Conservation (phyloP, 1,140 invertebrate genomes). For the Trichonephila clavata region DNA sequence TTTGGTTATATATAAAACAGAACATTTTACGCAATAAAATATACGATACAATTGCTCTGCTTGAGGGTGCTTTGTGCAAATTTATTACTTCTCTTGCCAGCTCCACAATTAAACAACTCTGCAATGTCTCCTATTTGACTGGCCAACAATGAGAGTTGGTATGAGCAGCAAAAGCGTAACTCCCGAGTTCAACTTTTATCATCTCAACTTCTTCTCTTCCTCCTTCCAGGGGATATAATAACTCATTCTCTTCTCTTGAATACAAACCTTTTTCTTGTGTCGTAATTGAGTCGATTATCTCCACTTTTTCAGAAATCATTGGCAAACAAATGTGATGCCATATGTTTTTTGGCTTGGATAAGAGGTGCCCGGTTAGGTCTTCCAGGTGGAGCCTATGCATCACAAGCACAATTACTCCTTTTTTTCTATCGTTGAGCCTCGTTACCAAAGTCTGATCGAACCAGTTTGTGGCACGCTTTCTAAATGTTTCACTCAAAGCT, state of each 20-base stretch:
- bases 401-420: conserved; percentile 25
- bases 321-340: conserved; percentile 34
- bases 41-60: too few relatives aligned
- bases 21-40: too few relatives aligned
- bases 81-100: too few relatives aligned
- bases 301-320: conserved; percentile 35
- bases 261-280: not conserved
- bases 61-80: too few relatives aligned
- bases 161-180: conserved; percentile 18
- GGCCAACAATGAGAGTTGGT: too few relatives aligned
- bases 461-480: not conserved
- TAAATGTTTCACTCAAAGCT: conserved; percentile 10
- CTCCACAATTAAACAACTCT: too few relatives aligned
- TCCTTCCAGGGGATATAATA: not conserved
- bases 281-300: too few relatives aligned
- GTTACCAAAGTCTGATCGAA: conserved; percentile 28
- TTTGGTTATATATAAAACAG: too few relatives aligned
- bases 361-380: not conserved
- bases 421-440: conserved; percentile 31
- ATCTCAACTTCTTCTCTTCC: conserved; percentile 34
- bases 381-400: conserved; percentile 4
- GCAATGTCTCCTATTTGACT: too few relatives aligned
- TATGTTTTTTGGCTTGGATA: conserved; percentile 41
- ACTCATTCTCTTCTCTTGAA: not conserved
- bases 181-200: conserved; percentile 8